Conservation (phyloP, 64 coral and sea anemone species). For the Montipora foliosa region DNA sequence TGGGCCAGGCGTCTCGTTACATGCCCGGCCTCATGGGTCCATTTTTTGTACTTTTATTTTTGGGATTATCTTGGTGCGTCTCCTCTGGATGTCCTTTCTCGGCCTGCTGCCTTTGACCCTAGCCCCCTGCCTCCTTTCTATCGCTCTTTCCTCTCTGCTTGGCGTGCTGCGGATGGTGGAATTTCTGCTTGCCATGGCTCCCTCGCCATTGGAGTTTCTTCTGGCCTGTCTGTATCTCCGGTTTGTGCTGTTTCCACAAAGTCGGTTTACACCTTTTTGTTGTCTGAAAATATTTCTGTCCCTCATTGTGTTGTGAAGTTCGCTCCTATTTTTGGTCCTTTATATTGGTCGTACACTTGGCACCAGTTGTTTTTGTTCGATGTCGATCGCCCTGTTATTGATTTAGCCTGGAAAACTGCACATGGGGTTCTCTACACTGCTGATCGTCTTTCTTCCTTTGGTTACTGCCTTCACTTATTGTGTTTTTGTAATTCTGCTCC, state of each 20-base stretch:
- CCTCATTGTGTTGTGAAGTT: neutral
- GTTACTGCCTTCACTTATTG: neutral
- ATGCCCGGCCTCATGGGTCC: neutral
- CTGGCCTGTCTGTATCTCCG: neutral
- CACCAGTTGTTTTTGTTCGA: neutral
- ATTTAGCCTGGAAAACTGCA: conserved; percentile 13
- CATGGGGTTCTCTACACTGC: conserved; percentile 8
- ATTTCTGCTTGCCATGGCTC: neutral
- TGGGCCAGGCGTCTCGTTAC: neutral
- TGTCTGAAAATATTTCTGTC: neutral
- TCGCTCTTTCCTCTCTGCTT: neutral
- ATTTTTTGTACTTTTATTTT: neutral
- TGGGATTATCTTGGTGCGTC: neutral
- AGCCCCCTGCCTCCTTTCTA: neutral
- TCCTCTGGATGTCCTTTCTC: neutral
- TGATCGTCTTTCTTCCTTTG: neutral
- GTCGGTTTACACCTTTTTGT: neutral
- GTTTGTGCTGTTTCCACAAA: neutral
- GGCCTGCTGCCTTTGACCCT: neutral
- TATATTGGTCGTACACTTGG: conserved; percentile 25
- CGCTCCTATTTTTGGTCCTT: neutral
- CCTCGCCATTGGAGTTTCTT: neutral
- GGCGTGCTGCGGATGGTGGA: neutral
- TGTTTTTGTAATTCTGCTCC: neutral
- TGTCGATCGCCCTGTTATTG: conserved; percentile 7